Percentiles rank a stretch among this genome's conserved stretches.
These are phyloP conservation scores for Drosophila merina DNA, from an alignment of 2,888 invertebrate genomes.

Conservation along the genomic window DNA sequence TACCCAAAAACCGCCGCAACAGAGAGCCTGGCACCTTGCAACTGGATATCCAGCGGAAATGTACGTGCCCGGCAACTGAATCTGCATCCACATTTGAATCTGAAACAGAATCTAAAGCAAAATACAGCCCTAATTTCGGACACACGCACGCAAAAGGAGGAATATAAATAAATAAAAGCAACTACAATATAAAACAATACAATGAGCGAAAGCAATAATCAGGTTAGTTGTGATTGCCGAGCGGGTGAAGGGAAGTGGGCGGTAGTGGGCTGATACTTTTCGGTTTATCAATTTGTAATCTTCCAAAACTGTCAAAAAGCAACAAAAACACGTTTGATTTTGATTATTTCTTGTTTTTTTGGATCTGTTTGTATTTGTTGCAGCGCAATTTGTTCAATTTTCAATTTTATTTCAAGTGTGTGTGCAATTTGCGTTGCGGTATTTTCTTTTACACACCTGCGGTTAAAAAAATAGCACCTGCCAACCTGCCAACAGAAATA, in stretches of 20 bases:
- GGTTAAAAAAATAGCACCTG: not conserved
- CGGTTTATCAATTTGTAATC: conserved; percentile 8
- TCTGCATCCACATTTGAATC: not conserved
- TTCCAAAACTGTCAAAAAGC: conserved; percentile 2
- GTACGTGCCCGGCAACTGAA: conserved; percentile 12
- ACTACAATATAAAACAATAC: conserved; percentile 43
- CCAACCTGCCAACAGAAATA: too few species aligned
- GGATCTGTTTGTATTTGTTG: conserved; percentile 17
- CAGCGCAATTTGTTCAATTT: conserved; percentile 36
- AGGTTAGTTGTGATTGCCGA: conserved; percentile 68
- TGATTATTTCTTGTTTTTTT: conserved; percentile 6
- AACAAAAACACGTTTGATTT: conserved; percentile 11
- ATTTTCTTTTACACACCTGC: conserved; percentile 23
- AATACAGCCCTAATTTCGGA: not conserved
- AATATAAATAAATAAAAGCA: conserved; percentile 57
- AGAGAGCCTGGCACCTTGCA: conserved; percentile 13
- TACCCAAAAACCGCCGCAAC: conserved; percentile 9
- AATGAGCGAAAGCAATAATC: conserved; percentile 75
- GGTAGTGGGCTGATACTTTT: conserved; percentile 1
- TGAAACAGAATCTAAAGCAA: not conserved
- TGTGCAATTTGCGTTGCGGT: conserved; percentile 38
- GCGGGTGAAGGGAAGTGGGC: not conserved
- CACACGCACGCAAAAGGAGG: conserved; percentile 1
- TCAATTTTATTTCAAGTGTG: conserved; percentile 21
- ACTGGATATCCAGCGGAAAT: conserved; percentile 14